Percentiles rank a stretch among this genome's conserved stretches.
These are phyloP conservation scores for Oxycera nigricornis DNA, from an alignment of 2,888 invertebrate species.

Conservation along the genomic window DNA sequence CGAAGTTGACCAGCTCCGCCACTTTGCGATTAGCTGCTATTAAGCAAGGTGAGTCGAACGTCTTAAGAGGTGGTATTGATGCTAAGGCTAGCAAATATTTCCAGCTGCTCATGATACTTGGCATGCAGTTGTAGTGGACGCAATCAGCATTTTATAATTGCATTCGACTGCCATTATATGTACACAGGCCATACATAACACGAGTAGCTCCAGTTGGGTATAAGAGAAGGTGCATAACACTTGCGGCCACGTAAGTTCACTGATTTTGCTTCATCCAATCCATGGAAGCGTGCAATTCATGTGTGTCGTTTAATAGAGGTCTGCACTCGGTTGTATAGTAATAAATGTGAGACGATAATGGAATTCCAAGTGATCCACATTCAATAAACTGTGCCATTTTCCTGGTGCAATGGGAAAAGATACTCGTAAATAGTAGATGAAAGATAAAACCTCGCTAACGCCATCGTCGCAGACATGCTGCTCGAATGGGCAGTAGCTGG, in stretches of 20 bases:
- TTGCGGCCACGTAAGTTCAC: neutral
- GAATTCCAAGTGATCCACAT: constrained; percentile 9
- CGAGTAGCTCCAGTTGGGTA: neutral
- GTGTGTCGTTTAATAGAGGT: neutral
- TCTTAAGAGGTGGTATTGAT: neutral
- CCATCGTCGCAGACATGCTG: neutral
- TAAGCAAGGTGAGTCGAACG: constrained; percentile 1
- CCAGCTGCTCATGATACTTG: neutral
- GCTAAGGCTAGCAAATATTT: too few relatives aligned
- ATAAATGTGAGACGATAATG: too few relatives aligned
- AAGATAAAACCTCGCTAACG: neutral
- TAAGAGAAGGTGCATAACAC: neutral
- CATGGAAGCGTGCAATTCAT: neutral
- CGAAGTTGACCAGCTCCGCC: neutral
- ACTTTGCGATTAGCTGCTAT: neutral
- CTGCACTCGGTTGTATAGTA: neutral
- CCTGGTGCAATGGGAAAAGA: neutral
- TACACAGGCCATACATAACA: too few relatives aligned
- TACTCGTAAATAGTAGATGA: neutral
- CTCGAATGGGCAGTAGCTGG: too few relatives aligned
- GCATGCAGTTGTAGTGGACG: neutral
- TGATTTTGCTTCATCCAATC: neutral
- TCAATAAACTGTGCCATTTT: constrained; percentile 31
- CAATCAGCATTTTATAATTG: constrained; percentile 22
- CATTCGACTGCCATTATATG: constrained; percentile 16